Evolutionary conservation across 2,888 invertebrate species (phyloP).

Genomic region (Meiosimyza platycephala): DNA sequence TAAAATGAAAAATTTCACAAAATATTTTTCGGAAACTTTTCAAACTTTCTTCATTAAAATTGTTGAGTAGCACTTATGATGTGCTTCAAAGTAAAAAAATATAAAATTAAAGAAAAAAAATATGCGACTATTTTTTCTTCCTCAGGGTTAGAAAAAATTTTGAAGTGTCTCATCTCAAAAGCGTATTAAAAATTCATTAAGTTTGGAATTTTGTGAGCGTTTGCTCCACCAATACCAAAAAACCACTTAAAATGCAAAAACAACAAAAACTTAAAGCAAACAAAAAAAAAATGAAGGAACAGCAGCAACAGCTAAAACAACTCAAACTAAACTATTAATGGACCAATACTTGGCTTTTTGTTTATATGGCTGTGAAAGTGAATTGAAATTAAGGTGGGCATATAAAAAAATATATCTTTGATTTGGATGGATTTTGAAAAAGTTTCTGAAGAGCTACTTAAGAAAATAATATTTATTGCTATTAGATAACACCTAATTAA

Average conservation of each 20-base stretch:
- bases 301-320: constrained; percentile 34
- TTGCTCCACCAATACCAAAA: constrained; percentile 49
- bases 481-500: too few species aligned
- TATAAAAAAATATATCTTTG: too few species aligned
- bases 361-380: neutral
- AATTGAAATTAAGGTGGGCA: too few species aligned
- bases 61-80: constrained; percentile 46
- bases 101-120: constrained; percentile 32
- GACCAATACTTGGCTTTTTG: constrained; percentile 50
- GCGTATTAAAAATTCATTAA: constrained; percentile 66
- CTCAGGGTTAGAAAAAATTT: constrained; percentile 1
- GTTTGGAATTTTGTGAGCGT: constrained; percentile 60
- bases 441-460: too few species aligned
- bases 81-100: constrained; percentile 24
- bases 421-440: too few species aligned
- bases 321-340: constrained; percentile 55
- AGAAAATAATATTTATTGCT: too few species aligned
- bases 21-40: constrained; percentile 32
- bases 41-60: constrained; percentile 58
- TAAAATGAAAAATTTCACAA: constrained; percentile 26
- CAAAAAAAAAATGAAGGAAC: constrained; percentile 24
- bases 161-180: constrained; percentile 54
- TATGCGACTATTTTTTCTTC: constrained; percentile 32
- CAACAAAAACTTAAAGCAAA: constrained; percentile 37
- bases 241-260: constrained; percentile 49